phyloP scores from a whole-genome alignment of 2,888 invertebrate species.

The Tridacna crocea region DNA sequence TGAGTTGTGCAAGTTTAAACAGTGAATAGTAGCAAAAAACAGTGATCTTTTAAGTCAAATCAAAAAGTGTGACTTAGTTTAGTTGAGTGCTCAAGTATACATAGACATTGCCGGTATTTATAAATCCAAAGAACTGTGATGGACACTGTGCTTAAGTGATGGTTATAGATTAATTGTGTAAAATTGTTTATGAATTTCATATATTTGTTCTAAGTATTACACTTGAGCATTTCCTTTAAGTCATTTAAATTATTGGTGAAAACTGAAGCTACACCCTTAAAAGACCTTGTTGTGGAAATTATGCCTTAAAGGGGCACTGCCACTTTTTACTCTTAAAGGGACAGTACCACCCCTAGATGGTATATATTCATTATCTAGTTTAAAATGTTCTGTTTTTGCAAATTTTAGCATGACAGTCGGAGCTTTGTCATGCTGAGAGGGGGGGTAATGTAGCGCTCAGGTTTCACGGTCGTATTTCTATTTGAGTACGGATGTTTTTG shows the following conservation, averaged over 20 bases:
- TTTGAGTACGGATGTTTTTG: neutral
- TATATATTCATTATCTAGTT: neutral
- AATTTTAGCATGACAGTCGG: conserved; percentile 5
- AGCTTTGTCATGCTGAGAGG: conserved; percentile 11
- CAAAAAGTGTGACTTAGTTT: neutral
- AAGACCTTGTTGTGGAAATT: no score
- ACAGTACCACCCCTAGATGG: conserved; percentile 2
- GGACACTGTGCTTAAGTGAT: conserved; percentile 1
- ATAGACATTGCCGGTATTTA: neutral
- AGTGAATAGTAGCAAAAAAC: no score
- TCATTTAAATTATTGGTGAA: neutral
- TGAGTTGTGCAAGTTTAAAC: no score
- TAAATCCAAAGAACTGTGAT: conserved; percentile 3
- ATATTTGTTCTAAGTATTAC: neutral
- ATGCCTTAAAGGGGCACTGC: neutral
- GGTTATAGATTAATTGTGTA: neutral
- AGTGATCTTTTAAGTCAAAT: neutral
- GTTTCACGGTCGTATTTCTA: neutral
- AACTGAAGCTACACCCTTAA: conserved; percentile 11
- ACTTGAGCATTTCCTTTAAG: neutral
- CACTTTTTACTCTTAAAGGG: neutral
- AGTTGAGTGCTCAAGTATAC: conserved; percentile 2
- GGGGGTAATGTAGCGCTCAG: conserved; percentile 14
- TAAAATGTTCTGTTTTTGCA: neutral
- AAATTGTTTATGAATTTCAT: neutral